Conservation (phyloP, 2,113 vertebrate genomes). For the Crocuta crocuta region DNA sequence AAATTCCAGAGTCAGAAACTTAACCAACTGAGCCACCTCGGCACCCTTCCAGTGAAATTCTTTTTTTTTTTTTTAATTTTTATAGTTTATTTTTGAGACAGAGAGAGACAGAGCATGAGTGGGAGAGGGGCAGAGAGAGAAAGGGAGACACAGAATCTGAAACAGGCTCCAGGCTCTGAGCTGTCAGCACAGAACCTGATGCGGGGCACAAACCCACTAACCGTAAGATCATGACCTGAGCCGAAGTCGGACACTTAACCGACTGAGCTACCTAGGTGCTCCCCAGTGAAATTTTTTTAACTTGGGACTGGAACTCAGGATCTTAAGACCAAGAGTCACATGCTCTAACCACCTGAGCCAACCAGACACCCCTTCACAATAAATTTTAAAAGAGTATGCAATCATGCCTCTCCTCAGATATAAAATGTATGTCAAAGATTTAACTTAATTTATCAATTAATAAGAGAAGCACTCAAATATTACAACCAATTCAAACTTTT, state of each 20-base stretch:
- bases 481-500: not conserved
- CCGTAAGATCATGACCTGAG: no score
- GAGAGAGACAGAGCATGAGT: no score
- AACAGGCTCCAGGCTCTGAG: no score
- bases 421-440: slow-evolving; percentile 37
- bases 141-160: no score
- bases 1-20: no score
- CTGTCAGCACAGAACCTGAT: no score
- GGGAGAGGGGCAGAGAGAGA: no score
- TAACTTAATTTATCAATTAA: slow-evolving; percentile 17
- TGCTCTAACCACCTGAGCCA: not conserved
- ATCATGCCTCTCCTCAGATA: not conserved
- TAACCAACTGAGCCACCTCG: no score
- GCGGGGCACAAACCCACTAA: no score
- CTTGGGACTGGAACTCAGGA: not conserved
- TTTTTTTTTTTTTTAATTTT: not conserved
- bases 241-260: no score
- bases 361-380: not conserved
- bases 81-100: no score
- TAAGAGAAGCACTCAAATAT: slow-evolving; percentile 9
- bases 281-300: slow-evolving; percentile 38
- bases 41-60: not conserved
- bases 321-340: not conserved
- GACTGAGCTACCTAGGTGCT: no score
- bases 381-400: not conserved